A percentile compares a stretch with the other conserved stretches of the same genome.
Evolutionary conservation across 2,113 vertebrate species (phyloP).

Genomic region (Nyctibius bracteatus): DNA sequence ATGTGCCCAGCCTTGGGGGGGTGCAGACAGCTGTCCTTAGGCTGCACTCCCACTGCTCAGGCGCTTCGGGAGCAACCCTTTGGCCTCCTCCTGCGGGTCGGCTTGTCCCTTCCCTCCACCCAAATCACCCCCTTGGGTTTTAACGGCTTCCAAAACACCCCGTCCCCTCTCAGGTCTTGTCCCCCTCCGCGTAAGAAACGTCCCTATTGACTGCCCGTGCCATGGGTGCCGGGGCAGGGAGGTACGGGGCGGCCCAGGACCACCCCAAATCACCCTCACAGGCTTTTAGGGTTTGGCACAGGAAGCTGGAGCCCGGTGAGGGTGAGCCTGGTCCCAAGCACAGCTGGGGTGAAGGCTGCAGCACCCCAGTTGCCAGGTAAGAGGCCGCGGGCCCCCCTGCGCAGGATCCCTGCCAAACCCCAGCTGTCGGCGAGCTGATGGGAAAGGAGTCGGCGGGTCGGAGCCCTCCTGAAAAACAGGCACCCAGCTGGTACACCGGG

Average conservation of each 20-base stretch:
- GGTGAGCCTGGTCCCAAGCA: not conserved
- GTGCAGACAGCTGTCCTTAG: not conserved
- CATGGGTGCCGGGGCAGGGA: not conserved
- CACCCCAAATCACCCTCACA: not conserved
- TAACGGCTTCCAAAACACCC: not conserved
- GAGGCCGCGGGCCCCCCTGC: not conserved
- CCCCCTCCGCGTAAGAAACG: accelerated
- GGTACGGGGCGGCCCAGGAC: not conserved
- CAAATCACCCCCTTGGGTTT: not conserved
- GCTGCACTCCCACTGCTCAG: accelerated
- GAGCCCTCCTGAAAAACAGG: not conserved
- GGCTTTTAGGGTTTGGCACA: not conserved
- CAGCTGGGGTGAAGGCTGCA: not conserved
- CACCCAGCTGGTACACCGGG: not conserved
- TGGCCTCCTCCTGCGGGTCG: not conserved
- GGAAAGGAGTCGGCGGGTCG: not conserved
- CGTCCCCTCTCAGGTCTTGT: accelerated
- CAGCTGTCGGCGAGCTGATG: not conserved
- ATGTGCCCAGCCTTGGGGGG: accelerated
- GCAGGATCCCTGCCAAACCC: not conserved
- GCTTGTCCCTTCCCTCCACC: not conserved
- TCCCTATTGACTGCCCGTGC: accelerated
- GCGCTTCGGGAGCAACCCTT: not conserved
- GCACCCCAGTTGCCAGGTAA: not conserved
- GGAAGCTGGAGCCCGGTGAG: not conserved